These are phyloP conservation scores for Alfaro cultratus DNA, from an alignment of 2,797 vertebrate genomes.

Conservation along the genomic window DNA sequence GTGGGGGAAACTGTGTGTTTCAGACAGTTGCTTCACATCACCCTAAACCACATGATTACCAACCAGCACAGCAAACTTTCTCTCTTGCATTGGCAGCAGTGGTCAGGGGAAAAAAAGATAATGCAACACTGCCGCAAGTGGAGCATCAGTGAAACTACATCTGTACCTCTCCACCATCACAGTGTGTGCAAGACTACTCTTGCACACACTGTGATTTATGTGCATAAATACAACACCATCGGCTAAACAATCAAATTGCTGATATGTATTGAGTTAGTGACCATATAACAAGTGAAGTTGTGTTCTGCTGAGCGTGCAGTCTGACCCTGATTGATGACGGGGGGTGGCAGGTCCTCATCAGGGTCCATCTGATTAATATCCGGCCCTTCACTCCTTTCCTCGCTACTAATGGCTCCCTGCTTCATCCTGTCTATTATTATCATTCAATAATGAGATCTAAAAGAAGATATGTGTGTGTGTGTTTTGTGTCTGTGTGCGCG, in stretches of 20 bases:
- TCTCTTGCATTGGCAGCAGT: slow-evolving; percentile 2
- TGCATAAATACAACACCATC: slow-evolving; percentile 20
- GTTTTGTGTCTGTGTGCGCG: background rate
- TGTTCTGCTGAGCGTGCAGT: slow-evolving; percentile 58
- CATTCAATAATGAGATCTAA: slow-evolving; percentile 75
- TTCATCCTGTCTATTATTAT: slow-evolving; percentile 78
- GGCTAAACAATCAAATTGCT: slow-evolving; percentile 39
- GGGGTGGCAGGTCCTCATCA: slow-evolving; percentile 70
- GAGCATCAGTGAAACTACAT: slow-evolving; percentile 44
- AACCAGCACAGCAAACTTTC: slow-evolving; percentile 16
- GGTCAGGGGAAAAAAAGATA: slow-evolving; percentile 5
- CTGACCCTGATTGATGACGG: slow-evolving; percentile 69
- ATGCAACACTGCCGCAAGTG: slow-evolving; percentile 62
- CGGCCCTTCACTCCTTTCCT: slow-evolving; percentile 68
- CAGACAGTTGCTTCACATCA: slow-evolving; percentile 17
- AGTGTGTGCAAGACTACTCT: background rate
- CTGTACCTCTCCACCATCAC: slow-evolving; percentile 10
- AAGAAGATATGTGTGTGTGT: slow-evolving; percentile 44
- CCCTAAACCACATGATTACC: slow-evolving; percentile 4
- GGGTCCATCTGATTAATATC: slow-evolving; percentile 77
- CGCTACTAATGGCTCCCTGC: slow-evolving; percentile 72
- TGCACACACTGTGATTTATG: background rate
- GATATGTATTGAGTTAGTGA: slow-evolving; percentile 28
- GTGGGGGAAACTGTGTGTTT: slow-evolving; percentile 17
- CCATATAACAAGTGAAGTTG: slow-evolving; percentile 37